Evolutionary conservation across 1,140 invertebrate genomes (phyloP).

Genomic region (Apolygus lucorum): DNA sequence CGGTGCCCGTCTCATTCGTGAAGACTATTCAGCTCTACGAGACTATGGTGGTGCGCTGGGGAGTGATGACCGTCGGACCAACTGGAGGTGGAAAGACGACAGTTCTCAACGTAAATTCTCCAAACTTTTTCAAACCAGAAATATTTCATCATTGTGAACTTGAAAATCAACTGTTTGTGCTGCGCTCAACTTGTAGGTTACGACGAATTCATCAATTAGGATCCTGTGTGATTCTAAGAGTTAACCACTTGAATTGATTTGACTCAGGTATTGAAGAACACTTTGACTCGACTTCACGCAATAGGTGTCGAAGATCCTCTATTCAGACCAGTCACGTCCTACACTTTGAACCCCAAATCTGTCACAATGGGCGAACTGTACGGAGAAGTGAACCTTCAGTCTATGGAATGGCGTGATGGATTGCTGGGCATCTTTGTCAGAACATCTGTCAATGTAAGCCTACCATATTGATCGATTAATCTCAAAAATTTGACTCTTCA

Average conservation of each 20-base stretch:
- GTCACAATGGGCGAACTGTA: slow-evolving; percentile 82
- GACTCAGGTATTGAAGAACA: slow-evolving; percentile 56
- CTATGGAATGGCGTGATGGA: slow-evolving; percentile 84
- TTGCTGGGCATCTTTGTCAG: slow-evolving; percentile 63
- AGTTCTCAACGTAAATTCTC: slow-evolving; percentile 49
- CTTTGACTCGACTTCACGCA: slow-evolving; percentile 51
- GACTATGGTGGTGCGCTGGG: slow-evolving; percentile 86
- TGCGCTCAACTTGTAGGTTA: too few relatives aligned
- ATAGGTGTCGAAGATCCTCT: slow-evolving; percentile 46
- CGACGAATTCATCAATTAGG: too few relatives aligned
- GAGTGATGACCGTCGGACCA: slow-evolving; percentile 86
- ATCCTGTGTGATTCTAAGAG: too few relatives aligned
- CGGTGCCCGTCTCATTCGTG: slow-evolving; percentile 50
- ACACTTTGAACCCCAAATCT: slow-evolving; percentile 79
- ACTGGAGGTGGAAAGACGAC: slow-evolving; percentile 74
- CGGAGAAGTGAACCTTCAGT: slow-evolving; percentile 73
- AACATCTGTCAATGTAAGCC: slow-evolving; percentile 54
- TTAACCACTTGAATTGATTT: too few relatives aligned
- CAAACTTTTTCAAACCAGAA: background rate
- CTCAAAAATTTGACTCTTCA: too few relatives aligned
- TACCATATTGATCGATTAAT: too few relatives aligned
- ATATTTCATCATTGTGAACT: too few relatives aligned
- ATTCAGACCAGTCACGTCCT: slow-evolving; percentile 54
- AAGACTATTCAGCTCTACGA: slow-evolving; percentile 83
- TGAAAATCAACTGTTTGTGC: too few relatives aligned